Percentiles rank a stretch among this genome's conserved stretches.
These are phyloP conservation scores for Villa cingulata DNA, from an alignment of 2,888 invertebrate species.

Conservation along the genomic window DNA sequence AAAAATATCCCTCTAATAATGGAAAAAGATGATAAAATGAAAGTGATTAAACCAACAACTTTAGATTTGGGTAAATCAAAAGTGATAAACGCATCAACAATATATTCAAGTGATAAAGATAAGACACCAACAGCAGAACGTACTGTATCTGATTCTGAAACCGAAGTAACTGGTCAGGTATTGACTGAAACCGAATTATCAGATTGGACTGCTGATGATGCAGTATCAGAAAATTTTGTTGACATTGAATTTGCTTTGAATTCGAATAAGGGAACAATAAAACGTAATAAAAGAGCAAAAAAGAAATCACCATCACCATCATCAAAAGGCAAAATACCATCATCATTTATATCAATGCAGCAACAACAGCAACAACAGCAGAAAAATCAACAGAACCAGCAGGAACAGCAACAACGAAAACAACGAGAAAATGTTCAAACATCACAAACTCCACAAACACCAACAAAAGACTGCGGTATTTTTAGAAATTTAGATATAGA, in stretches of 20 bases:
- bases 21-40: constrained; percentile 21
- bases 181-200: constrained; percentile 78
- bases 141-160: constrained; percentile 50
- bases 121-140: constrained; percentile 32
- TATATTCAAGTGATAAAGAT: constrained; percentile 24
- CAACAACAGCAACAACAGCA: not conserved
- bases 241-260: constrained; percentile 48
- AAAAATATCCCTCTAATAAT: constrained; percentile 33
- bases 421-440: constrained; percentile 30
- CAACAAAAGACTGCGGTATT: constrained; percentile 33
- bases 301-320: constrained; percentile 25
- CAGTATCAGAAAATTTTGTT: constrained; percentile 60
- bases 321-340: not conserved
- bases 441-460: constrained; percentile 34
- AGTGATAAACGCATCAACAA: constrained; percentile 15
- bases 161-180: constrained; percentile 55
- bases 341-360: not conserved
- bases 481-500: constrained; percentile 46
- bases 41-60: constrained; percentile 26
- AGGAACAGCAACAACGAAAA: constrained; percentile 4
- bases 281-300: constrained; percentile 29
- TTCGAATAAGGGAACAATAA: constrained; percentile 37
- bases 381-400: no score
- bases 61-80: constrained; percentile 21
- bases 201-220: constrained; percentile 76